Conservation (phyloP, 2,888 invertebrate species). For the Ecdyonurus torrentis region DNA sequence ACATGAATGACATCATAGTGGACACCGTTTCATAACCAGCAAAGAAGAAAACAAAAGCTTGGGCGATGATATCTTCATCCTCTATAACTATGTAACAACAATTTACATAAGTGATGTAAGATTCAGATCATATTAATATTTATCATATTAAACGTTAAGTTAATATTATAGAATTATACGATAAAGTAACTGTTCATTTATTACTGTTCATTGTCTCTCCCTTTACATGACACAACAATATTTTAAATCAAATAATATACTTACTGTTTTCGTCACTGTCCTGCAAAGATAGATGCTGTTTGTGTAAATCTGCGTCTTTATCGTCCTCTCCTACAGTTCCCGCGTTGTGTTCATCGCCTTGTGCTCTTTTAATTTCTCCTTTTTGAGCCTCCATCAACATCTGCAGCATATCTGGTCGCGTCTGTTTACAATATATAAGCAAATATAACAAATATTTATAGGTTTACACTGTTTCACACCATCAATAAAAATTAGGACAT, state of each 20-base stretch:
- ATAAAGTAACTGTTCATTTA: too few species aligned
- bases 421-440: too few species aligned
- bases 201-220: too few species aligned
- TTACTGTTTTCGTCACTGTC: background rate
- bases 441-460: too few species aligned
- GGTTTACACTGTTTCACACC: too few species aligned
- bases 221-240: too few species aligned
- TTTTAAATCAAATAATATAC: too few species aligned
- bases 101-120: background rate
- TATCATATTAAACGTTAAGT: too few species aligned
- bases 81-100: background rate
- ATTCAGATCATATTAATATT: too few species aligned
- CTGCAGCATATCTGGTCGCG: background rate
- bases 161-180: too few species aligned
- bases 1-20: background rate
- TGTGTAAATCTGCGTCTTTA: background rate
- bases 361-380: background rate
- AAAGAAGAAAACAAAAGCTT: background rate
- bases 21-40: background rate
- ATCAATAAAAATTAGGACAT: too few species aligned
- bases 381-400: background rate
- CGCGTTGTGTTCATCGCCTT: background rate
- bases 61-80: background rate
- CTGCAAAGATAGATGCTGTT: background rate
- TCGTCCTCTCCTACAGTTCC: background rate